Conservation (phyloP, 2,888 invertebrate species). For the Microctonus brassicae region DNA sequence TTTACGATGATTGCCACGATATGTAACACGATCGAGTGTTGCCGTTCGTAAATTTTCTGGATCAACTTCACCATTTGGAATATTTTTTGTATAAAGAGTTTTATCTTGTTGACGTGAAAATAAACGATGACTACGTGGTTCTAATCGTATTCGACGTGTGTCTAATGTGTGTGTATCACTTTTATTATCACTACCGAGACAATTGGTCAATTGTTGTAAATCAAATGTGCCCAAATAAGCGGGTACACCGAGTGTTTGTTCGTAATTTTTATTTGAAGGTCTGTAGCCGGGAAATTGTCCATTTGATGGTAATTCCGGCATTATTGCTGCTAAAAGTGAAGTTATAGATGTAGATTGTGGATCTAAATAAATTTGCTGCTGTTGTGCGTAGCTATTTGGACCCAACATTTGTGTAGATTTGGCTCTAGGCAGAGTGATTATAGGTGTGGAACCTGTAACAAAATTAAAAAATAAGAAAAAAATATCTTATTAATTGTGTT, state of each 20-base stretch:
- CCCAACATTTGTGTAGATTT: conserved; percentile 67
- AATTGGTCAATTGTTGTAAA: conserved; percentile 56
- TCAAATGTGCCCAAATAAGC: conserved; percentile 55
- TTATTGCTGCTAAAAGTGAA: conserved; percentile 66
- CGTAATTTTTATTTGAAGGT: conserved; percentile 52
- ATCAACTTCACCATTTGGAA: conserved; percentile 49
- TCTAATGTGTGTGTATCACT: conserved; percentile 54
- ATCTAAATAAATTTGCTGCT: conserved; percentile 36
- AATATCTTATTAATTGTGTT: not conserved
- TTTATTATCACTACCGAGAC: conserved; percentile 51
- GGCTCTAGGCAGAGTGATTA: conserved; percentile 64
- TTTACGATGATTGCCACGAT: conserved; percentile 57
- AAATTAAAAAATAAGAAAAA: not conserved
- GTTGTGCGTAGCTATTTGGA: conserved; percentile 48
- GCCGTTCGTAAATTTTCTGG: conserved; percentile 57
- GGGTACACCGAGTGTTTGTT: conserved; percentile 53
- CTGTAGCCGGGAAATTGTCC: conserved; percentile 62
- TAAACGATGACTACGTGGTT: conserved; percentile 61
- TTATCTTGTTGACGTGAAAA: conserved; percentile 2
- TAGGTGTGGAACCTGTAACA: conserved; percentile 54
- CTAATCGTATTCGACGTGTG: conserved; percentile 55
- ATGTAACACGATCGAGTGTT: conserved; percentile 63
- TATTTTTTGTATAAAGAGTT: conserved; percentile 31
- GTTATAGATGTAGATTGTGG: conserved; percentile 60
- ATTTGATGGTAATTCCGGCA: conserved; percentile 61